Evolutionary conservation across 1,140 invertebrate genomes (phyloP).

Genomic region (Diuraphis noxia): DNA sequence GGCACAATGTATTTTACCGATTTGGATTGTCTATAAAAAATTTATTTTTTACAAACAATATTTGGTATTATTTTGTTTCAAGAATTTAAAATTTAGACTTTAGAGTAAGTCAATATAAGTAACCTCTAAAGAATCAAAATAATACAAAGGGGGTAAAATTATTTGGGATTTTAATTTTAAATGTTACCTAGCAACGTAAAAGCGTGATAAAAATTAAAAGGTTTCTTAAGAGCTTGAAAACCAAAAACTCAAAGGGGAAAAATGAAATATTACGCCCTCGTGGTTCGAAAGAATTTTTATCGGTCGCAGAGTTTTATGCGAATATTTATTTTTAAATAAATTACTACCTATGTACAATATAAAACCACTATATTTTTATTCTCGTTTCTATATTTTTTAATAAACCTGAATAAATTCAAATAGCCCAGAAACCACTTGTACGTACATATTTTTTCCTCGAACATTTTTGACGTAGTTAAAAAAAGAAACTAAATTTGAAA

Average conservation of each 20-base stretch:
- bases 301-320: background rate
- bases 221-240: constrained; percentile 25
- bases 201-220: constrained; percentile 35
- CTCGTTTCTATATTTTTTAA: background rate
- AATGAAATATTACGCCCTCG: constrained; percentile 20
- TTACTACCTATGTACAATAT: background rate
- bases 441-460: background rate
- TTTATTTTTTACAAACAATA: background rate
- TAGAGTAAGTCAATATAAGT: background rate
- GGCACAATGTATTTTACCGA: background rate
- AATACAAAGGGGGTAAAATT: background rate
- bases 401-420: constrained; percentile 27
- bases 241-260: constrained; percentile 12
- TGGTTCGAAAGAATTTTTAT: constrained; percentile 14
- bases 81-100: background rate
- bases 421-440: background rate
- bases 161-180: constrained; percentile 34
- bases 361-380: background rate
- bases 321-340: constrained; percentile 28
- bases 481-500: background rate
- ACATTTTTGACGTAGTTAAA: background rate
- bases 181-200: constrained; percentile 29
- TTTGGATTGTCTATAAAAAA: background rate
- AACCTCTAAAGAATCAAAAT: background rate
- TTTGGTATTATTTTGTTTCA: background rate